Conservation (phyloP, 2,888 invertebrate genomes). For the Oscheius sp. region DNA sequence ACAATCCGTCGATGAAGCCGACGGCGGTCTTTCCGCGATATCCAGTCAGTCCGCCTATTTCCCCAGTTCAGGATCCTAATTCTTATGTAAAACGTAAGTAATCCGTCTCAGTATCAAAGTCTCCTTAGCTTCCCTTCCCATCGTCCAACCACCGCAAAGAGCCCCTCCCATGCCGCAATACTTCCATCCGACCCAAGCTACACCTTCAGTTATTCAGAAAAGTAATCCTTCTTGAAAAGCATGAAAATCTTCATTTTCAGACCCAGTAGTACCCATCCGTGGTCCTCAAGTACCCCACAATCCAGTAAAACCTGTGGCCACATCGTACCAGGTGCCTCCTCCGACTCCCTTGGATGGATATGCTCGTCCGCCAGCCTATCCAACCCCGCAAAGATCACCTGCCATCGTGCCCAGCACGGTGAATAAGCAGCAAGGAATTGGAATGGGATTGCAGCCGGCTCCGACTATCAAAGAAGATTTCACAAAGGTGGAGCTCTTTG, state of each 20-base stretch:
- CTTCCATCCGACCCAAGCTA: neutral
- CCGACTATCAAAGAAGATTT: slow-evolving; percentile 1
- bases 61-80: slow-evolving; percentile 1
- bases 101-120: neutral
- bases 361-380: slow-evolving; percentile 26
- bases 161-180: slow-evolving; percentile 28
- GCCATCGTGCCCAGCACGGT: slow-evolving; percentile 22
- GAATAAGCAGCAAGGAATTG: slow-evolving; percentile 30
- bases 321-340: slow-evolving; percentile 1
- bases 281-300: slow-evolving; percentile 4
- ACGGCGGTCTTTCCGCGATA: slow-evolving; percentile 48
- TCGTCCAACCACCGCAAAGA: neutral
- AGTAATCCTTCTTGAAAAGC: neutral
- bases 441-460: slow-evolving; percentile 27
- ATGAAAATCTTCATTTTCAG: neutral
- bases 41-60: slow-evolving; percentile 3
- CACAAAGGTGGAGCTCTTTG: slow-evolving; percentile 11
- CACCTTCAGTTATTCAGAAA: no score
- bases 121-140: neutral
- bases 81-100: slow-evolving; percentile 9
- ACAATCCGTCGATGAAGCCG: slow-evolving; percentile 55
- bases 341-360: slow-evolving; percentile 9
- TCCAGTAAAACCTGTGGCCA: slow-evolving; percentile 2
- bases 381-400: slow-evolving; percentile 5
- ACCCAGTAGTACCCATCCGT: slow-evolving; percentile 11